Evolutionary conservation across 2,797 vertebrate species (phyloP), one percentile per base, ranked within the genome.

Genomic region (Mus caroli): DNA sequence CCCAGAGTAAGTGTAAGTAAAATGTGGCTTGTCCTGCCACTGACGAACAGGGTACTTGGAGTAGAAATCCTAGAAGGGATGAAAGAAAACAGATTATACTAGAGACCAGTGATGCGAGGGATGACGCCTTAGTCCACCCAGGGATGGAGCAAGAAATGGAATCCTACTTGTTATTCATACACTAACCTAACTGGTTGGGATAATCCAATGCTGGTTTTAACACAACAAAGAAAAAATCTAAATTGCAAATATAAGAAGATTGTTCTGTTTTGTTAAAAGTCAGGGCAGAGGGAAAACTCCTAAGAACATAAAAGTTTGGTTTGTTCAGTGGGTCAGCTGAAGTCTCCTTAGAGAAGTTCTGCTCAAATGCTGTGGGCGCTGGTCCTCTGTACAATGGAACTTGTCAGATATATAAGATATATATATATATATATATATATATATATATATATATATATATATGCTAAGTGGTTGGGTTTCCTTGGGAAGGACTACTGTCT

Each of bases 181-280:
- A 56, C 11, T 37, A 78, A 58, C 82, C 50, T 9, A 50, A 50
- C 50, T 50, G 50, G 50, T 11, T 76, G 56, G 87, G 24, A 58
- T 93, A 92, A 96, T 15, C 73, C 52, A 88, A 0, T 43, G 31
- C 37, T 92, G 64, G 15, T n/a, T 34, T 84, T 94, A n/a, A 64
- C 71, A 85, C 50, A 56, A 20, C 34, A 40, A 56, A 69, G 75
- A 83, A 89, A 24, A 40, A 67, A 60, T 34, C 76, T 37, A 71
- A 80, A 40, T 71, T 91, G 37, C 75, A 85, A 93, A 37, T 84
- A 37, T 76, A 60, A 91, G 28, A 76, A 19, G 14, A 34, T 80
- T 83, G 9, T 92, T 95, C 11, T 31, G n/a, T 85, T 76, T 95
- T 92, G 40, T 75, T 50, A 52, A 96, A 96, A 50, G 17, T 89